phyloP scores from a whole-genome alignment of 2,113 vertebrate species.

The Jacana jacana region DNA sequence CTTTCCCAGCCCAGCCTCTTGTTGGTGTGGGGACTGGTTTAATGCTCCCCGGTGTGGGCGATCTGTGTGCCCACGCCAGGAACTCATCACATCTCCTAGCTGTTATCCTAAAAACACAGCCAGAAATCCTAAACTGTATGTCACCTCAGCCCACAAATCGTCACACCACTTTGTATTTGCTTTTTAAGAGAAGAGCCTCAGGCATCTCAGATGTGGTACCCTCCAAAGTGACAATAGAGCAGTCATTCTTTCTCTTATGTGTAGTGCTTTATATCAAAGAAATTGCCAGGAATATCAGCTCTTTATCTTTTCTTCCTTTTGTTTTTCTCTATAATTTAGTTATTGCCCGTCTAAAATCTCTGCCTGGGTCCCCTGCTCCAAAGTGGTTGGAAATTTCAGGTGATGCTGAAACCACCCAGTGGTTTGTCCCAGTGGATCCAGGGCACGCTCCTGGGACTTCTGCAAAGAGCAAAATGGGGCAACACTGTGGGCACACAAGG shows the following conservation, averaged over 20 bases:
- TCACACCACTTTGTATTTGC: background rate
- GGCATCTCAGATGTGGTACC: background rate
- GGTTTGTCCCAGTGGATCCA: background rate
- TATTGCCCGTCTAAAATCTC: background rate
- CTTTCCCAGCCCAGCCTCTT: background rate
- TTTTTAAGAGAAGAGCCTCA: background rate
- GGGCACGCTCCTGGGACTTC: background rate
- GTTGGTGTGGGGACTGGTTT: background rate
- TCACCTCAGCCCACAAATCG: background rate
- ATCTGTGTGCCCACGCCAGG: background rate
- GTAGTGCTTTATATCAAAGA: background rate
- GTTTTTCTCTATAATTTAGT: background rate
- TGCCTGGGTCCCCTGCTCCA: background rate
- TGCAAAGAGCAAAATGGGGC: background rate
- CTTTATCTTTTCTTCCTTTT: background rate
- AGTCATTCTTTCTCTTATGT: background rate
- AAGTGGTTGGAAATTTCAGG: background rate
- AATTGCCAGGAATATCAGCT: background rate
- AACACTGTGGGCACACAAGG: background rate
- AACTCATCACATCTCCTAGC: fast-evolving
- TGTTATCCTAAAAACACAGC: background rate
- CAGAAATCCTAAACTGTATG: background rate
- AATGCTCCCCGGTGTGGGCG: background rate
- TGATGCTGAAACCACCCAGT: background rate
- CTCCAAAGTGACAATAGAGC: background rate